Evolutionary conservation across 2,113 vertebrate genomes (phyloP).

Genomic region (Apaloderma vittatum): DNA sequence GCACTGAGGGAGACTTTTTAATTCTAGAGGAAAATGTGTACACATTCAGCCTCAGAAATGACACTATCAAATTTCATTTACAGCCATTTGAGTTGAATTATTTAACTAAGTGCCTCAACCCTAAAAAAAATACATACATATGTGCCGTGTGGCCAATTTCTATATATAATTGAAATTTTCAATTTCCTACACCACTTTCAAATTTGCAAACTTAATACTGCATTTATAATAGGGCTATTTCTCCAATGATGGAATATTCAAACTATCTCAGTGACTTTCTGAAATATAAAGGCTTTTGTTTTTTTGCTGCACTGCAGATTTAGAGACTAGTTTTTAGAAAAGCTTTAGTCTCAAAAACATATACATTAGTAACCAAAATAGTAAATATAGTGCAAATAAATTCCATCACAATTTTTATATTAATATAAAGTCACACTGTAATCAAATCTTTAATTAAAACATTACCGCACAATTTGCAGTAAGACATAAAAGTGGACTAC

Average conservation of each 20-base stretch:
- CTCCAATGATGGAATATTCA: neutral
- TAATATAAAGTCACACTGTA: neutral
- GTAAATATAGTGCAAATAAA: neutral
- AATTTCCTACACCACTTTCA: neutral
- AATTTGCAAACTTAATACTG: neutral
- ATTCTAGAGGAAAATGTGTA: neutral
- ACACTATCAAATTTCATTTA: neutral
- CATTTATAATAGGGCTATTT: neutral
- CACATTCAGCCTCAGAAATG: neutral
- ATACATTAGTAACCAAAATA: neutral
- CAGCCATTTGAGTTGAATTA: neutral
- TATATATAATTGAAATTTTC: neutral
- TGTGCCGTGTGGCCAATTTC: neutral
- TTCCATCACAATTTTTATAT: neutral
- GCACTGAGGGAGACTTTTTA: neutral
- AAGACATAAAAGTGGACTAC: neutral
- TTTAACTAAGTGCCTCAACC: neutral
- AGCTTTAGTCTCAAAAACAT: neutral
- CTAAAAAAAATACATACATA: neutral
- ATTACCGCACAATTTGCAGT: neutral
- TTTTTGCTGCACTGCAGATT: neutral
- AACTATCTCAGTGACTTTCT: neutral
- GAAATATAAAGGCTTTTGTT: neutral
- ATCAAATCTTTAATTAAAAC: neutral
- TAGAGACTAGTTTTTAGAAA: neutral